phyloP scores from a whole-genome alignment of 2,113 vertebrate genomes.

The Tenrec ecaudatus region DNA sequence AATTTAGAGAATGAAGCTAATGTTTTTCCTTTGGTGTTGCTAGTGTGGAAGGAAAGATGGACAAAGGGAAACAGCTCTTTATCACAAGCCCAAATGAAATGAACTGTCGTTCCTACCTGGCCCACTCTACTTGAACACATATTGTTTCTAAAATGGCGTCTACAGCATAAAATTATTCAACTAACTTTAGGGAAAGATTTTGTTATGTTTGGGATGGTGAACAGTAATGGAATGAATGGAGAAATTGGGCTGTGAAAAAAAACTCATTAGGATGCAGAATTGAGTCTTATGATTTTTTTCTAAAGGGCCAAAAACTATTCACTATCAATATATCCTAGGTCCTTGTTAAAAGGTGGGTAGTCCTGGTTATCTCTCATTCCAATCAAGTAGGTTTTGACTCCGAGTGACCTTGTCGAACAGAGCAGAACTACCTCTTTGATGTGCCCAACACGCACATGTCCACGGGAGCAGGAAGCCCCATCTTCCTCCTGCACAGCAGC shows the following conservation, averaged over 20 bases:
- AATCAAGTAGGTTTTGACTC: too few relatives aligned
- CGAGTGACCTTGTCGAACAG: too few relatives aligned
- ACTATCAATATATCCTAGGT: not conserved
- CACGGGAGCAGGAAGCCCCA: too few relatives aligned
- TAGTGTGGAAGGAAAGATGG: slow-evolving; percentile 59
- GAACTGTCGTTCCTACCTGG: not conserved
- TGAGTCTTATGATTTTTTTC: slow-evolving; percentile 24
- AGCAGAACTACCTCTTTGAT: too few relatives aligned
- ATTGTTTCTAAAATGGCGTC: not conserved
- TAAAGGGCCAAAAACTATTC: not conserved
- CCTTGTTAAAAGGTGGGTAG: not conserved
- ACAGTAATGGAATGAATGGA: not conserved
- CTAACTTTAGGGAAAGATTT: not conserved
- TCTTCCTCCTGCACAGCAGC: too few relatives aligned
- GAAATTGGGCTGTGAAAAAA: not conserved
- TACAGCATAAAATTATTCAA: slow-evolving; percentile 12
- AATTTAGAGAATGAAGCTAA: slow-evolving; percentile 55
- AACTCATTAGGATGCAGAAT: not conserved
- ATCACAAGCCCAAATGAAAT: not conserved
- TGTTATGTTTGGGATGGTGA: not conserved
- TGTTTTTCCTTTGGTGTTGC: slow-evolving; percentile 48
- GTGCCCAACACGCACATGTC: too few relatives aligned
- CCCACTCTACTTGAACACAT: not conserved
- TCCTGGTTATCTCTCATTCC: too few relatives aligned
- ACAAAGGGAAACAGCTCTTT: not conserved